Evolutionary conservation across 2,888 invertebrate genomes (phyloP), one percentile per base, ranked within the genome.

Genomic region (Cheilosia urbana): DNA sequence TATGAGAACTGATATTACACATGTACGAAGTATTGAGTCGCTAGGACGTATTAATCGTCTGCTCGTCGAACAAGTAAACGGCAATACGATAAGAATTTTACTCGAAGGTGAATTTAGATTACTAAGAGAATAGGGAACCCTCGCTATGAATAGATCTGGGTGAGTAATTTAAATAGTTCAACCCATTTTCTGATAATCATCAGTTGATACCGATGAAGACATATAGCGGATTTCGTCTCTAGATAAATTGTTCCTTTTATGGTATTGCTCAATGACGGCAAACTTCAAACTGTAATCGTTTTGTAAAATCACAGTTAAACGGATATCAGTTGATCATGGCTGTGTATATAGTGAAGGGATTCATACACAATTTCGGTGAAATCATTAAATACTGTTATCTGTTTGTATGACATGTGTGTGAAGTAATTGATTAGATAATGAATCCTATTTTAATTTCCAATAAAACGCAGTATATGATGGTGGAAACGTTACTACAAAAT

Each of bases 11-110:
- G 9, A 57, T 6, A 0, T 19, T 19, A 57, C 11, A 19, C 13
- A 57, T 57, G 13, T 21, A 37, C 9, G 17, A 17, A 17, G 47
- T 17, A 19, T 3, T 57, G 57, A 57, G 19, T 57, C 37, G 37
- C 37, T 19, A 13, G 13, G n/a, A 60, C n/a, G 24, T n/a, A 42
- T 60, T 60, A 24, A 42, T 42, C 24, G 7, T 42, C 6, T 40
- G n/a, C 27, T 60, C n/a, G 42, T 42, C 42, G 42, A 27, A 27
- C 42, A 42, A 24, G 60, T 24, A 60, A 42, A 60, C 7, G 11
- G 7, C 60, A 60, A 42, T 42, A 60, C 42, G 42, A 45, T 45
- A 17, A n/a, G 17, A 42, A 42, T 60, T 17, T 1, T 19, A 47
- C 19, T 19, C 17, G 9, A 17, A 47, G n/a, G n/a, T 60, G 42